Percentiles rank a stretch among this genome's conserved stretches.
Evolutionary conservation across 2,888 invertebrate species (phyloP).

Genomic region (Eremobia ochroleuca): DNA sequence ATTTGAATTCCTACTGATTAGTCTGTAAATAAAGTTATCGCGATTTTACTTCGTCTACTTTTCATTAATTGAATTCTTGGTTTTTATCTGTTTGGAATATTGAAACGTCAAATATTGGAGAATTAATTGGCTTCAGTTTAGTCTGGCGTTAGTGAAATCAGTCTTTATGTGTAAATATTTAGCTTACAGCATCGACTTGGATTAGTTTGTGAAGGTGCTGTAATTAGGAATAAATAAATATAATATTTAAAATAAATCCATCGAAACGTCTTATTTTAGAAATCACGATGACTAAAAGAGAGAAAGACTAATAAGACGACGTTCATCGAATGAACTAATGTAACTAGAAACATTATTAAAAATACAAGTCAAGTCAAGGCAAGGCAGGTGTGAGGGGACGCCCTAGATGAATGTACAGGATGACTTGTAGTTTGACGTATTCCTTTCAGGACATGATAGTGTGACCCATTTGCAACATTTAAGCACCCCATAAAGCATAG

Average conservation of each 20-base stretch:
- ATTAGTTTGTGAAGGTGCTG: background rate
- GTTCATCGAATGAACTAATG: background rate
- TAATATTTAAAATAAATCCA: background rate
- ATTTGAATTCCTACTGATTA: slow-evolving; percentile 79
- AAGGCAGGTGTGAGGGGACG: background rate
- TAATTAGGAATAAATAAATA: background rate
- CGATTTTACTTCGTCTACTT: slow-evolving; percentile 27
- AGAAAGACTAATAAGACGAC: background rate
- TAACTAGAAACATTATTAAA: background rate
- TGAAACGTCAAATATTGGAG: slow-evolving; percentile 17
- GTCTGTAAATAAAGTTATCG: slow-evolving; percentile 69
- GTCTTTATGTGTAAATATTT: background rate
- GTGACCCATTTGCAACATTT: too few species aligned
- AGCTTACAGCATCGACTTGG: background rate
- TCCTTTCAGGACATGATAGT: too few species aligned
- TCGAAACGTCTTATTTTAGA: background rate
- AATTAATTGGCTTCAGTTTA: slow-evolving; percentile 7
- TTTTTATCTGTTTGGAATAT: slow-evolving; percentile 18
- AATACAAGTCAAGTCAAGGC: background rate
- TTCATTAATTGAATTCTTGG: slow-evolving; percentile 45
- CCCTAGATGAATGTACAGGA: too few species aligned
- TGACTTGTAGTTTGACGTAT: too few species aligned
- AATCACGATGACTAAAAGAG: too few species aligned
- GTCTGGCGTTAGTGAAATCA: background rate
- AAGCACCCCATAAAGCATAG: too few species aligned